Base-by-base conservation (phyloP, 2,888 invertebrate species). In the Tachina fera region DNA sequence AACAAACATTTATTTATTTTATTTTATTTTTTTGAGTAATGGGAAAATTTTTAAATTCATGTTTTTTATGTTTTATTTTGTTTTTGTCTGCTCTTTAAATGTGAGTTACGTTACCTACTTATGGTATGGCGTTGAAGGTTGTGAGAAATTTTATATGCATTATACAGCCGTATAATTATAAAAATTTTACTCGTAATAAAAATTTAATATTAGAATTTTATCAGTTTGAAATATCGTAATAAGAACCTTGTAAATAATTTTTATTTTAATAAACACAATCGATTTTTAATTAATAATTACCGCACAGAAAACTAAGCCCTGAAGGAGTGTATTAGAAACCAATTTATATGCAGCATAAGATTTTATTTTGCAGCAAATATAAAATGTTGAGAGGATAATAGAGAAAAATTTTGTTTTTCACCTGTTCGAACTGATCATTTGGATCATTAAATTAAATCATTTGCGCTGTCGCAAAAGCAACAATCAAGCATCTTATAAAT, bases 11-110 rank as follows among this genome's bases (percentile, higher is more conserved):
- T 78, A 31, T 6, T 31, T 31, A 5, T 31, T 31, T 6, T 31
- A 6, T 6, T 31, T 31, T 31, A 3, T 77, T 45, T 75, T 70
- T 63, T 77, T 86, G 76, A 83, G 80, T 86, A 86, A 83, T 86
- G 86, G 68, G 79, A 86, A 83, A 61, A 56, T 63, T 70, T 74
- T 75, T 22, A 13, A 58, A 70, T 75, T 70, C 53, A 79, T 58
- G 43, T 58, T 79, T 63, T 68, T 31, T 31, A 31, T 31, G 0
- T 31, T 61, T 68, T 13, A n/a, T 63, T 49, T 49, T 67, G 3
- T 22, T 45, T 41, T 51, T 43, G 19, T 16, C 19, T 65, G 45
- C 22, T 61, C 41, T 68, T 8, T 61, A n/a, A 70, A 22, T 56
- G 16, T 70, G 16, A 39, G 31, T 22, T 72, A 14, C 22, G 71